Percentiles rank a stretch among this genome's conserved stretches.
Conservation (phyloP, 2,113 vertebrate genomes). For the mouse (Mus musculus) region DNA sequence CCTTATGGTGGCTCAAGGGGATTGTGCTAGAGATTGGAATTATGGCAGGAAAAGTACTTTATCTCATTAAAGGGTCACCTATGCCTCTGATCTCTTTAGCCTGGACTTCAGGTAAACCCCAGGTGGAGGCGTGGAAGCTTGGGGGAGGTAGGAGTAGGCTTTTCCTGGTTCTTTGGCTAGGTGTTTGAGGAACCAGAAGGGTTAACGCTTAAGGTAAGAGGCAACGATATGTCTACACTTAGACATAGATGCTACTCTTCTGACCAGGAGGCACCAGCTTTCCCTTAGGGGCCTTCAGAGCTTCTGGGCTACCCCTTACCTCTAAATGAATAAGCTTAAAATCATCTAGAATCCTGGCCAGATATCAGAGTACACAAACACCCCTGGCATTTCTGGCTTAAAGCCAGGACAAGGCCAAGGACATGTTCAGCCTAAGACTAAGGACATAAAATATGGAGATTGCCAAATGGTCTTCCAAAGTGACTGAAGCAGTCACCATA, state of each 20-base stretch:
- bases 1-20: neutral
- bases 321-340: neutral
- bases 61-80: neutral
- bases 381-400: neutral
- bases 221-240: too few relatives aligned
- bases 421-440: neutral
- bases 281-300: neutral
- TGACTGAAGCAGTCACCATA: neutral
- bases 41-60: neutral
- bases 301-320: neutral
- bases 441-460: neutral
- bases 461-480: slow-evolving; percentile 1
- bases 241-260: neutral
- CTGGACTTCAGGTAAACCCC: neutral
- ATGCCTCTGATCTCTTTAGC: neutral
- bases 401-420: neutral
- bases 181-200: neutral
- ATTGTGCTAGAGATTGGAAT: neutral
- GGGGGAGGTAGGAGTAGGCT: neutral
- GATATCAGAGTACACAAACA: neutral
- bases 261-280: neutral
- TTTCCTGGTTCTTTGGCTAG: neutral
- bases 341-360: neutral
- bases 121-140: rapidly evolving
- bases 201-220: neutral